A percentile compares a stretch with the other conserved stretches of the same genome.
Evolutionary conservation across 1,140 invertebrate genomes (phyloP).

Genomic region (Heterodera schachtii): DNA sequence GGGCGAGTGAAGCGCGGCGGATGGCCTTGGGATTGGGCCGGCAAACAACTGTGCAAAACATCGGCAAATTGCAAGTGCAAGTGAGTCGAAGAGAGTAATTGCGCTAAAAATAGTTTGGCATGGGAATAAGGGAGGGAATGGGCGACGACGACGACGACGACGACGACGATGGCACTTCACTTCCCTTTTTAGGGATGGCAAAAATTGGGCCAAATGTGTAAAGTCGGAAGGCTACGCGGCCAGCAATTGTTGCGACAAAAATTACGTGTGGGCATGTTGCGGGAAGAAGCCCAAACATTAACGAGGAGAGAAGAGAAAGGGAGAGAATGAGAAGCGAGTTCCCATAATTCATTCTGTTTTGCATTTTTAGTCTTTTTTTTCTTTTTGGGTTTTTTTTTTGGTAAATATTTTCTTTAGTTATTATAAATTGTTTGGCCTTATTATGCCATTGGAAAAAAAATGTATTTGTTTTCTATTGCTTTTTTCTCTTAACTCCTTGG

Average conservation of each 20-base stretch:
- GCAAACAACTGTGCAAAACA: slow-evolving; percentile 22
- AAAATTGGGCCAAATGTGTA: slow-evolving; percentile 24
- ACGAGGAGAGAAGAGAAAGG: neutral
- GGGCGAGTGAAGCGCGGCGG: neutral
- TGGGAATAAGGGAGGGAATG: no score
- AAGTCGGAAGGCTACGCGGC: slow-evolving; percentile 6
- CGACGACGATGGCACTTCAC: neutral
- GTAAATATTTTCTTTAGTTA: no score
- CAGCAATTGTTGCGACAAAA: slow-evolving; percentile 23
- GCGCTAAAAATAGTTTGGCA: no score
- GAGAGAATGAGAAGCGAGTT: no score
- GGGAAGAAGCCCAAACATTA: neutral
- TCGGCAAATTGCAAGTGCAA: slow-evolving; percentile 20
- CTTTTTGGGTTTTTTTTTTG: no score
- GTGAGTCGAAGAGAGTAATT: neutral
- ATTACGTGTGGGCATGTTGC: slow-evolving; percentile 26
- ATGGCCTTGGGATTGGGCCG: slow-evolving; percentile 19
- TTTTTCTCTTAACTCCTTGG: no score
- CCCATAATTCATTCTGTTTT: no score
- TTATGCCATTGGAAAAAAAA: no score
- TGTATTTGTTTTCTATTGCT: no score
- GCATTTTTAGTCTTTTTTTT: no score
- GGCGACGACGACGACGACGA: no score
- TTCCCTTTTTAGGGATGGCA: neutral
- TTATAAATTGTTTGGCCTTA: no score